phyloP scores from a whole-genome alignment of 2,888 invertebrate species.

The Himalopsyche anomala region DNA sequence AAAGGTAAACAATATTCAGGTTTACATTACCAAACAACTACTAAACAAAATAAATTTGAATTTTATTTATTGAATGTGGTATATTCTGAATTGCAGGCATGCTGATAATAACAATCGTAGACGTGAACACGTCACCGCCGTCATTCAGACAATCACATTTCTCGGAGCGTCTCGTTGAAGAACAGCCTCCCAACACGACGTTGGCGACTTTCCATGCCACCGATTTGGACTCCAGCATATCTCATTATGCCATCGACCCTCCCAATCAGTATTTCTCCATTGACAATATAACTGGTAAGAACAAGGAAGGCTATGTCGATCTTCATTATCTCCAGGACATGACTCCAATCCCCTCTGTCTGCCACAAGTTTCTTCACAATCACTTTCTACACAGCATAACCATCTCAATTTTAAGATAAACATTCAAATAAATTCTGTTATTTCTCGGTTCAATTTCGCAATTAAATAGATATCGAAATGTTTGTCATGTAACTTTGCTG shows the following conservation, averaged over 20 bases:
- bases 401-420: too few species aligned
- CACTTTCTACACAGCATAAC: too few species aligned
- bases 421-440: too few species aligned
- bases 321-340: too few species aligned
- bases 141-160: constrained; percentile 74
- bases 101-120: constrained; percentile 82
- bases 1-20: constrained; percentile 77
- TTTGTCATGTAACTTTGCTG: too few species aligned
- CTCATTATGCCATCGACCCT: constrained; percentile 83
- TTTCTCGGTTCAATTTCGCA: too few species aligned
- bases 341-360: too few species aligned
- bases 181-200: constrained; percentile 87
- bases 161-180: constrained; percentile 81
- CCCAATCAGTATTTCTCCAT: constrained; percentile 87
- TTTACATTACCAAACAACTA: background rate
- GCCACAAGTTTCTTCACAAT: too few species aligned
- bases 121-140: constrained; percentile 83
- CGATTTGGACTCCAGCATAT: constrained; percentile 90
- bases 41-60: background rate
- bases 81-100: constrained; percentile 71
- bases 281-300: constrained; percentile 85
- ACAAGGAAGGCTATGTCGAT: background rate
- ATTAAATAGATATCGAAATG: too few species aligned
- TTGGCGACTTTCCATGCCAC: constrained; percentile 87
- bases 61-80: background rate